phyloP scores from a whole-genome alignment of 2,113 vertebrate species.

The Pogonocichla stellata region DNA sequence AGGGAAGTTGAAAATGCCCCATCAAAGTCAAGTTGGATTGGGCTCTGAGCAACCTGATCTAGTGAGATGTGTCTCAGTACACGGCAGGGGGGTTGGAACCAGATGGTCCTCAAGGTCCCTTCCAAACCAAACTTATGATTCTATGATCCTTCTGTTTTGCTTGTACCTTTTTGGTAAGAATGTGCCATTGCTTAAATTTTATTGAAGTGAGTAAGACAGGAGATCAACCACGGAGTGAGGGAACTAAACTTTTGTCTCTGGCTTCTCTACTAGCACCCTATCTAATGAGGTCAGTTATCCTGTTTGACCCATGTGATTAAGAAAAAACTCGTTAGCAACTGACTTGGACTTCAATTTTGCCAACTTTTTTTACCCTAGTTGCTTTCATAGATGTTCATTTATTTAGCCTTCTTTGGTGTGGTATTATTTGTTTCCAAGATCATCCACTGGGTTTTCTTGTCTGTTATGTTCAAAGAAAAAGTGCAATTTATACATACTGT shows the following conservation, averaged over 20 bases:
- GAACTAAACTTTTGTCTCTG: neutral
- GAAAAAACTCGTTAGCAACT: neutral
- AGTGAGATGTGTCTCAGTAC: neutral
- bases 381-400: neutral
- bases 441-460: neutral
- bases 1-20: neutral
- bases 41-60: neutral
- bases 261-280: neutral
- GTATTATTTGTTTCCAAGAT: neutral
- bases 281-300: neutral
- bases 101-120: neutral
- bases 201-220: neutral
- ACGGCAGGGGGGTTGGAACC: accelerated
- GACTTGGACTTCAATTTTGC: neutral
- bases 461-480: neutral
- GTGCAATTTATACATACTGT: neutral
- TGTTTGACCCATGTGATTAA: neutral
- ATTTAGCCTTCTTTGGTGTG: neutral
- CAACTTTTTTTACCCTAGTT: neutral
- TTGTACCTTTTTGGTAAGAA: neutral
- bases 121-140: neutral
- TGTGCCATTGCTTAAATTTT: neutral
- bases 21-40: neutral
- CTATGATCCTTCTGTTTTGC: neutral
- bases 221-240: neutral